Evolutionary conservation across 2,113 vertebrate genomes (phyloP).

Genomic region (Coregonus clupeaformis): DNA sequence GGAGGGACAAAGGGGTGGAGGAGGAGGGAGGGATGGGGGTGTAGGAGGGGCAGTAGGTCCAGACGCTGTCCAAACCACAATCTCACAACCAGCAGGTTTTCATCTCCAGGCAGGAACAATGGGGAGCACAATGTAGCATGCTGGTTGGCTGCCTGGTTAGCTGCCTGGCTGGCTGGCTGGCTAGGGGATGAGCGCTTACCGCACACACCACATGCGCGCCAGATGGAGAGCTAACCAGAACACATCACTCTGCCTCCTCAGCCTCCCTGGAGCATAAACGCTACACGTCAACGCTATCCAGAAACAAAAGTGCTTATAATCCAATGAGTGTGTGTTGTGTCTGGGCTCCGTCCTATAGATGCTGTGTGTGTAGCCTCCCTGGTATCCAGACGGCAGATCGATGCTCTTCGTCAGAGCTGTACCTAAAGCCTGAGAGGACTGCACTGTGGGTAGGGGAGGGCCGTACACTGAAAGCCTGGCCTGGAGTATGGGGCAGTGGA

Average conservation of each 20-base stretch:
- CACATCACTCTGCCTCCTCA: constrained; percentile 63
- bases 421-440: constrained; percentile 79
- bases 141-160: constrained; percentile 46
- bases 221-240: constrained; percentile 63
- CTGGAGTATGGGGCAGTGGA: constrained; percentile 52
- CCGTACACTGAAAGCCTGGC: constrained; percentile 64
- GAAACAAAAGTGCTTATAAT: constrained; percentile 33
- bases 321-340: constrained; percentile 29
- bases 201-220: constrained; percentile 32
- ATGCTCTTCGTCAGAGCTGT: constrained; percentile 76
- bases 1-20: constrained; percentile 24
- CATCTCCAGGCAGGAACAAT: constrained; percentile 51
- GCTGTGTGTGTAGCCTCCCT: constrained; percentile 65
- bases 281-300: constrained; percentile 57
- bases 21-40: constrained; percentile 42
- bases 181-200: constrained; percentile 25
- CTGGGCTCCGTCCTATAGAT: constrained; percentile 52
- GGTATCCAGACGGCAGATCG: constrained; percentile 71
- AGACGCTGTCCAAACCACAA: constrained; percentile 22
- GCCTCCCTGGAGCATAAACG: constrained; percentile 52
- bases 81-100: constrained; percentile 50
- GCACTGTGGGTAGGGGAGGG: constrained; percentile 67
- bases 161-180: constrained; percentile 18
- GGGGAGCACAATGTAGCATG: constrained; percentile 38
- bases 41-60: constrained; percentile 47